phyloP scores from a whole-genome alignment of 2,888 invertebrate species.

The Euspilapteryx auroguttella region DNA sequence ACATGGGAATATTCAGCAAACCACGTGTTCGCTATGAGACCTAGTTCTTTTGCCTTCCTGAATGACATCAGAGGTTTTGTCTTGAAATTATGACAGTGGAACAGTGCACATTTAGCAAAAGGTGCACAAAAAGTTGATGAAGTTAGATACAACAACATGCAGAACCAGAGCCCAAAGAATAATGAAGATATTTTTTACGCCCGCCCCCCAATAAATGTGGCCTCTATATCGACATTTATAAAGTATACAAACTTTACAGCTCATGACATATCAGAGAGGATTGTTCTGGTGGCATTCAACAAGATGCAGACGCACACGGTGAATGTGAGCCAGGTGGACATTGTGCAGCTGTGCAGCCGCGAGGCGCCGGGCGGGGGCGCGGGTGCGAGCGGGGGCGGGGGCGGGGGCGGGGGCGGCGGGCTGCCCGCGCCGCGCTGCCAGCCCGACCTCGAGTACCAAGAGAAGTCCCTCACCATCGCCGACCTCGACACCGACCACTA shows the following conservation, averaged over 20 bases:
- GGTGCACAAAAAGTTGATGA: conserved; percentile 49
- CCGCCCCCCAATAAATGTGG: conserved; percentile 30
- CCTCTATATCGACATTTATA: conserved; percentile 41
- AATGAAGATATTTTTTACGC: conserved; percentile 39
- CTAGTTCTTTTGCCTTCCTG: conserved; percentile 67
- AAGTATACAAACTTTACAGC: conserved; percentile 49
- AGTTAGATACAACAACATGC: conserved; percentile 41
- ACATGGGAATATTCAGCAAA: conserved; percentile 65
- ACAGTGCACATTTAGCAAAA: conserved; percentile 50
- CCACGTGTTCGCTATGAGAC: conserved; percentile 72
- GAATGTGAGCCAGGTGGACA: conserved; percentile 78
- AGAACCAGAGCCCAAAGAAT: conserved; percentile 47
- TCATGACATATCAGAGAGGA: conserved; percentile 69
- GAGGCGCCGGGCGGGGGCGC: conserved; percentile 26
- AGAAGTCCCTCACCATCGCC: conserved; percentile 71
- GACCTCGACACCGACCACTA: conserved; percentile 77
- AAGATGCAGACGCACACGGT: conserved; percentile 72
- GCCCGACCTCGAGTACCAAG: conserved; percentile 73
- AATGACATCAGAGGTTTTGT: conserved; percentile 72
- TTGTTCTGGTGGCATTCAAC: conserved; percentile 79
- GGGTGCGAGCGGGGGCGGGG: too few relatives aligned
- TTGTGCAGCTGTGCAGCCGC: conserved; percentile 70
- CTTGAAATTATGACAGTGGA: conserved; percentile 84
- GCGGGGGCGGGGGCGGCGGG: conserved; percentile 28
- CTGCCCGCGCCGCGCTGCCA: conserved; percentile 62